Conservation (phyloP, 2,113 vertebrate species). For the Petroica traversi region DNA sequence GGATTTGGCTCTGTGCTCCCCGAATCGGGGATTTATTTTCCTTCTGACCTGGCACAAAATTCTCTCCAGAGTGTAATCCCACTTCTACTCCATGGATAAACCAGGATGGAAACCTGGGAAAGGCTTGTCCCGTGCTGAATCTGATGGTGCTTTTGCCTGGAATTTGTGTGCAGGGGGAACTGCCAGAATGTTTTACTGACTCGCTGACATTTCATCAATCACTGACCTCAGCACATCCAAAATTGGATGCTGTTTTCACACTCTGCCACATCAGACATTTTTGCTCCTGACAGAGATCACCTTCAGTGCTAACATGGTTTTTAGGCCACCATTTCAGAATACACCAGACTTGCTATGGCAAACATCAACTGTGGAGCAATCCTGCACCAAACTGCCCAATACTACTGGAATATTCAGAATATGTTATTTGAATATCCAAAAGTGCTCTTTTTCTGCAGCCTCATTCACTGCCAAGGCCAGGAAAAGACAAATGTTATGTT, state of each 20-base stretch:
- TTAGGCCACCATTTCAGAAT: neutral
- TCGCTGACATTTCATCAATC: neutral
- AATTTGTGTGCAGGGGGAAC: neutral
- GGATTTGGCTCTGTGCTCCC: neutral
- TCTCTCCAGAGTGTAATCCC: neutral
- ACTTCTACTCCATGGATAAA: fast-evolving
- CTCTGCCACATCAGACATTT: neutral
- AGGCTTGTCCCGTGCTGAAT: neutral
- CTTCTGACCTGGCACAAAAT: fast-evolving
- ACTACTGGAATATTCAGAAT: neutral
- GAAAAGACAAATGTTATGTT: neutral
- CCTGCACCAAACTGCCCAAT: neutral
- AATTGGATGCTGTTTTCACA: neutral
- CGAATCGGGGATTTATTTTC: fast-evolving
- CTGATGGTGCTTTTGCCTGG: neutral
- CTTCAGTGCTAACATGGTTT: neutral
- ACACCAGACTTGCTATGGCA: neutral
- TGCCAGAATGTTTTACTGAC: neutral
- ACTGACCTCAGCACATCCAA: neutral
- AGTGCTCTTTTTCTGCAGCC: neutral
- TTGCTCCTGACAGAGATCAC: neutral
- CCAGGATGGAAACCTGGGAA: neutral
- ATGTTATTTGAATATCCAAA: neutral
- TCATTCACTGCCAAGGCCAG: neutral
- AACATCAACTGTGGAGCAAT: neutral